phyloP scores from a whole-genome alignment of 2,888 invertebrate species.

The Callyntrura sp. region DNA sequence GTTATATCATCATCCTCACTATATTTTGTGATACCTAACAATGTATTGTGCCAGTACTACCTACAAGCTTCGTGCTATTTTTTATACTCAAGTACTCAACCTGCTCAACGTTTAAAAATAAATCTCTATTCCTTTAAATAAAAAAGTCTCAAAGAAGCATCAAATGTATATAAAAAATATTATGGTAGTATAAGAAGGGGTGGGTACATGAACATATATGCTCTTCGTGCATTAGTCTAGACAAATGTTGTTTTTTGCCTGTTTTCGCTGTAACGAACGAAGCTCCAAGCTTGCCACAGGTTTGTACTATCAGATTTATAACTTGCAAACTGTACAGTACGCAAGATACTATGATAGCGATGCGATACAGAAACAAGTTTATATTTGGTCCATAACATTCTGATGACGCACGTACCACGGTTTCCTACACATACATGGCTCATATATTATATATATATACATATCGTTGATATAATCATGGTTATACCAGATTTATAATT shows the following conservation, averaged over 20 bases:
- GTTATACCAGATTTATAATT: constrained; percentile 43
- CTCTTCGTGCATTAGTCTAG: neutral
- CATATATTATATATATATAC: too few relatives aligned
- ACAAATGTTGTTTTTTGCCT: neutral
- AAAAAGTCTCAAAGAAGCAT: too few relatives aligned
- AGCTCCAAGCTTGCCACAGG: too few relatives aligned
- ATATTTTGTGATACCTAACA: too few relatives aligned
- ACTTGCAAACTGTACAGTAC: constrained; percentile 1
- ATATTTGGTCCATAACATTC: constrained; percentile 17
- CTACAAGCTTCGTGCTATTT: too few relatives aligned
- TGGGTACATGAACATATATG: constrained; percentile 29
- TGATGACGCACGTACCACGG: constrained; percentile 42
- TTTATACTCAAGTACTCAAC: too few relatives aligned
- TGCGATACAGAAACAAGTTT: neutral
- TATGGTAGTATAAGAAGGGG: constrained; percentile 51
- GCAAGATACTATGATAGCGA: neutral
- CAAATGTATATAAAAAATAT: constrained; percentile 23
- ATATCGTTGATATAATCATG: constrained; percentile 8
- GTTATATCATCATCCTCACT: too few relatives aligned
- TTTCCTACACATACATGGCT: neutral
- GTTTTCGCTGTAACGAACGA: constrained; percentile 11
- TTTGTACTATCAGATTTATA: too few relatives aligned
- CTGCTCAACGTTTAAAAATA: constrained; percentile 18
- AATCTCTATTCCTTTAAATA: constrained; percentile 39
- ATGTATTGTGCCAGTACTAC: too few relatives aligned